Conservation (phyloP, 2,888 invertebrate species). For the Lottia gigantea region DNA sequence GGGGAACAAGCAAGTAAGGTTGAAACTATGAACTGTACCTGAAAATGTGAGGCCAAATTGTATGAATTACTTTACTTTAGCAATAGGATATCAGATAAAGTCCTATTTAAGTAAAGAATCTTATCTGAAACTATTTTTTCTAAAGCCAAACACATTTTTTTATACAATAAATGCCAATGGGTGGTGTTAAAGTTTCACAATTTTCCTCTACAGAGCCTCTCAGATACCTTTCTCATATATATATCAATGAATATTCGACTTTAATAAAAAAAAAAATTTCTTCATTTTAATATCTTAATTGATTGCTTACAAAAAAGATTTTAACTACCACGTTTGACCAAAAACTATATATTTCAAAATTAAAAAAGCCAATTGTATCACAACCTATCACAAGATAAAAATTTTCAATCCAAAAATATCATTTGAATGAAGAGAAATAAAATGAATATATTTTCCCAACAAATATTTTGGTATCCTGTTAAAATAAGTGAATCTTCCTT, state of each 20-base stretch:
- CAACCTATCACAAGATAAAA: background rate
- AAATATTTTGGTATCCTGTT: background rate
- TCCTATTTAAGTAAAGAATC: constrained; percentile 5
- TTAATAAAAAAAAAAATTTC: too few species aligned
- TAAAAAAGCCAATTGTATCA: constrained; percentile 6
- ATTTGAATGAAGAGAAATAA: background rate
- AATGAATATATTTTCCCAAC: background rate
- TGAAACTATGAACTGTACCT: constrained; percentile 29
- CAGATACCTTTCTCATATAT: background rate
- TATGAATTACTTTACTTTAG: constrained; percentile 23
- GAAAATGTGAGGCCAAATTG: constrained; percentile 33
- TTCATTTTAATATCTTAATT: too few species aligned
- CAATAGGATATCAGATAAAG: constrained; percentile 22
- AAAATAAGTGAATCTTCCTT: too few species aligned
- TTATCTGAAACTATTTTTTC: constrained; percentile 1
- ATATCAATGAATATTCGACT: too few species aligned
- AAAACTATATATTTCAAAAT: background rate
- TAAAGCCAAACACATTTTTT: background rate
- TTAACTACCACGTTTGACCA: too few species aligned
- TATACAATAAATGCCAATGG: constrained; percentile 4
- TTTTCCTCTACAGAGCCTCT: background rate
- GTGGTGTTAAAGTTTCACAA: background rate
- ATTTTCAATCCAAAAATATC: constrained; percentile 1
- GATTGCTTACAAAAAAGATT: too few species aligned
- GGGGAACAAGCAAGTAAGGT: constrained; percentile 40